These are phyloP conservation scores for Calypte anna DNA, from an alignment of 2,113 vertebrate species.

Conservation along the genomic window DNA sequence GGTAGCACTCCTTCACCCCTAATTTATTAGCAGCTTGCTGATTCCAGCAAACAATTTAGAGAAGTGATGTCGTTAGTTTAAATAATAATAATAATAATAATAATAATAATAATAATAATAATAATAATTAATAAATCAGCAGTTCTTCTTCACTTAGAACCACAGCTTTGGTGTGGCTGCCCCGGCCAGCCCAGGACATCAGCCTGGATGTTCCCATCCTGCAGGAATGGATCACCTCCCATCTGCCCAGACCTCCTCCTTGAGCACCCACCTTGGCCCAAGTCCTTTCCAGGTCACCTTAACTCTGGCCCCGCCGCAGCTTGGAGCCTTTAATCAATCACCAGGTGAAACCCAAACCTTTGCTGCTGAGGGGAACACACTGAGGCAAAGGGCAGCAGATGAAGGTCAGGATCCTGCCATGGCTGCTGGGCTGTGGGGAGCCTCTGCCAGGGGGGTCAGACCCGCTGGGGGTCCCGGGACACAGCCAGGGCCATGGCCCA, in stretches of 20 bases:
- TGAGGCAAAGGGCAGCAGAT: background rate
- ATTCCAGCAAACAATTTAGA: background rate
- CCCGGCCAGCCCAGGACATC: background rate
- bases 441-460: accelerated
- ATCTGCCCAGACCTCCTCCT: background rate
- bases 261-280: accelerated
- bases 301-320: background rate
- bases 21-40: background rate
- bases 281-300: slow-evolving; percentile 39
- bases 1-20: too few relatives aligned
- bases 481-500: accelerated
- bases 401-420: background rate
- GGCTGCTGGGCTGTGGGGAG: background rate
- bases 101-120: too few relatives aligned
- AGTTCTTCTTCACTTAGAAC: background rate
- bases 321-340: background rate
- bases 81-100: background rate
- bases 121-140: background rate
- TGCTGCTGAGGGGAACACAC: background rate
- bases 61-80: background rate
- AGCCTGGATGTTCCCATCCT: background rate
- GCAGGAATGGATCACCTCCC: background rate
- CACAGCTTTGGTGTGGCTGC: background rate
- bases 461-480: accelerated
- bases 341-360: slow-evolving; percentile 51